phyloP scores from a whole-genome alignment of 2,113 vertebrate genomes.

The Lutjanus erythropterus region DNA sequence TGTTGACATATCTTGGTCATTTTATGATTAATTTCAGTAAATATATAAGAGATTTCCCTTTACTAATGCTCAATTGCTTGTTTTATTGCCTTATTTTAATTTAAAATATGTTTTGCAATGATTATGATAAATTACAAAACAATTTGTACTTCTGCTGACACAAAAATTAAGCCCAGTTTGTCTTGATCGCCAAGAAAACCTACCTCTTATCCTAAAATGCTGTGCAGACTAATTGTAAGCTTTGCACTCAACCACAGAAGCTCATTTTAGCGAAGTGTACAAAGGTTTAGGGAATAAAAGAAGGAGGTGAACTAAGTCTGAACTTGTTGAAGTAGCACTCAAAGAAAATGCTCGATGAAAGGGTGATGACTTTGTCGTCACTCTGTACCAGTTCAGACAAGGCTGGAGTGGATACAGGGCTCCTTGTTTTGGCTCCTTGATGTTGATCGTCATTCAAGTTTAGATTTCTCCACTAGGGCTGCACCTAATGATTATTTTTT shows the following conservation, averaged over 20 bases:
- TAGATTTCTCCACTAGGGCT: not conserved
- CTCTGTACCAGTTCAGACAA: conserved; percentile 46
- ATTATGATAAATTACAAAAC: not conserved
- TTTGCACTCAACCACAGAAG: conserved; percentile 8
- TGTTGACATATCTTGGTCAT: too few species aligned
- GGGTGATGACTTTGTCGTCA: conserved; percentile 21
- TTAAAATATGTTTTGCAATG: not conserved
- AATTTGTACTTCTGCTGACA: not conserved
- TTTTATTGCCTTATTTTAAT: not conserved
- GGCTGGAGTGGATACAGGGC: not conserved
- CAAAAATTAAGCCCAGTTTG: not conserved
- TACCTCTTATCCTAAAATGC: not conserved
- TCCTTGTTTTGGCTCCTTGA: conserved; percentile 25
- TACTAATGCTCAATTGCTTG: not conserved
- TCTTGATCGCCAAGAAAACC: not conserved
- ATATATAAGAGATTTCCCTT: too few species aligned
- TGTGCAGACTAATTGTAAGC: conserved; percentile 17
- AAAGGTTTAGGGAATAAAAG: conserved; percentile 24
- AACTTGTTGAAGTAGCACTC: conserved; percentile 46
- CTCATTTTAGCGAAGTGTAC: conserved; percentile 28
- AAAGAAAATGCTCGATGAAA: conserved; percentile 3
- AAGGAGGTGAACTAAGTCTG: conserved; percentile 45
- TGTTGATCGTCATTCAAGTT: not conserved
- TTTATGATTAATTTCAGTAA: too few species aligned
- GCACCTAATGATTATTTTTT: too few species aligned